phyloP scores from a whole-genome alignment of 2,797 vertebrate species.

The Falco cherrug region DNA sequence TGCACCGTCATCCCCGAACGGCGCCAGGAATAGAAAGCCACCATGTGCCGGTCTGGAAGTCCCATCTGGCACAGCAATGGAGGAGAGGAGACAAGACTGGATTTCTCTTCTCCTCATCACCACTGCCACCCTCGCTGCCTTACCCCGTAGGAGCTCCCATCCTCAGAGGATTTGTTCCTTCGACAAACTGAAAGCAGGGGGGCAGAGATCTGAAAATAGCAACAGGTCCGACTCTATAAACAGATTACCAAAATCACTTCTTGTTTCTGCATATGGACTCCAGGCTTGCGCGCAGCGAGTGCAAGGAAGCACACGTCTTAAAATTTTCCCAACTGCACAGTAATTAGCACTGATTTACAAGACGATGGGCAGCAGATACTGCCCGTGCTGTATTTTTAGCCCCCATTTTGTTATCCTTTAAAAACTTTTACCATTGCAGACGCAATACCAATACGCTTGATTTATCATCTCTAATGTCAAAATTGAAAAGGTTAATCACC shows the following conservation, averaged over 20 bases:
- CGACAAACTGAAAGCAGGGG: background rate
- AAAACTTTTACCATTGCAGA: background rate
- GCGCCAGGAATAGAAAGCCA: background rate
- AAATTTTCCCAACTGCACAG: background rate
- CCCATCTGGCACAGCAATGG: background rate
- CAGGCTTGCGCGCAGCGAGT: background rate
- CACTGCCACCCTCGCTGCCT: background rate
- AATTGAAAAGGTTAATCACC: conserved; percentile 70
- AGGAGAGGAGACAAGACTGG: background rate
- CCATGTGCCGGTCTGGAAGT: background rate
- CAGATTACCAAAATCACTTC: background rate
- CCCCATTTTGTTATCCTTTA: background rate
- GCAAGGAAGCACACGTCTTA: background rate
- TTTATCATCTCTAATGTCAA: conserved; percentile 57
- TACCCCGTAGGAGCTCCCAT: background rate
- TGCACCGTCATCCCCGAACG: background rate
- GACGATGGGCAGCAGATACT: background rate
- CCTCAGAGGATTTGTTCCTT: background rate
- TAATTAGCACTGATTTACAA: background rate
- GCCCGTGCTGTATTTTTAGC: background rate
- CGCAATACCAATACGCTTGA: conserved; percentile 7
- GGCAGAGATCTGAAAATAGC: background rate
- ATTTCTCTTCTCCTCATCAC: background rate
- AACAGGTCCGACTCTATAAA: background rate
- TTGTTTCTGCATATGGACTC: background rate